Conservation (phyloP, 2,888 invertebrate genomes). For the Sceliomorpha sp. region DNA sequence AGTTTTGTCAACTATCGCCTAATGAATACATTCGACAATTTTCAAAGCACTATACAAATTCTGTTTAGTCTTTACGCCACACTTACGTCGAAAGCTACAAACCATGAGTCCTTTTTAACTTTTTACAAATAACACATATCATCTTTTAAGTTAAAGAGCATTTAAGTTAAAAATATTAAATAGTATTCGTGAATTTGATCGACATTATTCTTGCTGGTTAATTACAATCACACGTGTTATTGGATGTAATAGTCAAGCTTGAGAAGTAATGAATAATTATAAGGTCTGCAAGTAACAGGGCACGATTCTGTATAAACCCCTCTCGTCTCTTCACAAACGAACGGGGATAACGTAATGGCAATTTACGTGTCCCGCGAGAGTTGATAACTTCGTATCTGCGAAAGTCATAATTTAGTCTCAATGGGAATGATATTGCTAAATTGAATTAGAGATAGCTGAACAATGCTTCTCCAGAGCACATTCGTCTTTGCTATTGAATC, state of each 20-base stretch:
- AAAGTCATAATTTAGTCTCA: conserved; percentile 78
- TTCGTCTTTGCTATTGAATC: conserved; percentile 54
- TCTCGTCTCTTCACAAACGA: conserved; percentile 54
- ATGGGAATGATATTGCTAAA: conserved; percentile 78
- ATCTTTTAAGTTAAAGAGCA: too few species aligned
- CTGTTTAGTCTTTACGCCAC: too few species aligned
- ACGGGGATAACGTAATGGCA: conserved; percentile 73
- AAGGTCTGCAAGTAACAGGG: conserved; percentile 59
- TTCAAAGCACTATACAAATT: too few species aligned
- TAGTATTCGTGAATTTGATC: too few species aligned
- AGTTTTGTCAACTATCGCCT: too few species aligned
- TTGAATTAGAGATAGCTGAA: conserved; percentile 79
- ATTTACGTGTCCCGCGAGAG: conserved; percentile 79
- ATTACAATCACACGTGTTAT: background rate
- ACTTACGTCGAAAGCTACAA: too few species aligned
- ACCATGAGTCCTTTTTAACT: too few species aligned
- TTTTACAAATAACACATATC: too few species aligned
- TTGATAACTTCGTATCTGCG: conserved; percentile 79
- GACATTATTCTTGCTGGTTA: too few species aligned
- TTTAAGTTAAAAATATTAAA: too few species aligned
- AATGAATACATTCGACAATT: too few species aligned
- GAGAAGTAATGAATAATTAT: conserved; percentile 75
- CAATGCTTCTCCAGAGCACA: conserved; percentile 67
- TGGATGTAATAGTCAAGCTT: conserved; percentile 41
- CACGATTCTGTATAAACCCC: conserved; percentile 58